Evolutionary conservation across 2,113 vertebrate genomes (phyloP).

Genomic region (Nothobranchius furzeri): DNA sequence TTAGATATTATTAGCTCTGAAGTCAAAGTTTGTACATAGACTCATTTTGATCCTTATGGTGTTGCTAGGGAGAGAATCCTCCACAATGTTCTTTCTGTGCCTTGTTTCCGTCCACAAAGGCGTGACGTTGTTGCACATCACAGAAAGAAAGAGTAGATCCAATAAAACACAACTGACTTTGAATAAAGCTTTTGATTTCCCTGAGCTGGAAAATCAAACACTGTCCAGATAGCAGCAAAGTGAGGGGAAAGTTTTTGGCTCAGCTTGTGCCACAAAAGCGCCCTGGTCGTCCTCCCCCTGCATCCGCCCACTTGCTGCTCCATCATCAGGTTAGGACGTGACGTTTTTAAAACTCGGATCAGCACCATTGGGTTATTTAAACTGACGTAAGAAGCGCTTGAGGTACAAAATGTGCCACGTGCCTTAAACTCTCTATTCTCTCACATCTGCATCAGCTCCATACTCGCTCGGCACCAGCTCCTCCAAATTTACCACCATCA

Average conservation of each 20-base stretch:
- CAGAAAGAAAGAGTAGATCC: slow-evolving; percentile 54
- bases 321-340: slow-evolving; percentile 1
- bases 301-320: slow-evolving; percentile 31
- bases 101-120: slow-evolving; percentile 37
- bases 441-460: slow-evolving; percentile 30
- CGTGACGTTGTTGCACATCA: slow-evolving; percentile 51
- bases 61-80: slow-evolving; percentile 25
- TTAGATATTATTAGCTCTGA: slow-evolving; percentile 1
- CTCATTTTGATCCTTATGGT: neutral
- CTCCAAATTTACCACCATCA: slow-evolving; percentile 28
- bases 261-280: slow-evolving; percentile 60
- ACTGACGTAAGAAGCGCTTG: slow-evolving; percentile 2
- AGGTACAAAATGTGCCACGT: slow-evolving; percentile 21
- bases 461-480: slow-evolving; percentile 3
- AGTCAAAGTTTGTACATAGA: neutral
- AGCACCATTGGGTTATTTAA: neutral
- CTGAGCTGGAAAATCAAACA: slow-evolving; percentile 76
- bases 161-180: slow-evolving; percentile 72
- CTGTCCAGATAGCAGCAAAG: slow-evolving; percentile 59
- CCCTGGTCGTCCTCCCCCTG: slow-evolving; percentile 50
- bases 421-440: neutral
- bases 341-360: slow-evolving; percentile 5
- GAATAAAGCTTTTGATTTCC: slow-evolving; percentile 74
- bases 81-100: slow-evolving; percentile 5
- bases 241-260: slow-evolving; percentile 54